Evolutionary conservation across 1,140 invertebrate genomes (phyloP), one percentile per base, ranked within the genome.

Genomic region (Lysiphlebus fabarum): DNA sequence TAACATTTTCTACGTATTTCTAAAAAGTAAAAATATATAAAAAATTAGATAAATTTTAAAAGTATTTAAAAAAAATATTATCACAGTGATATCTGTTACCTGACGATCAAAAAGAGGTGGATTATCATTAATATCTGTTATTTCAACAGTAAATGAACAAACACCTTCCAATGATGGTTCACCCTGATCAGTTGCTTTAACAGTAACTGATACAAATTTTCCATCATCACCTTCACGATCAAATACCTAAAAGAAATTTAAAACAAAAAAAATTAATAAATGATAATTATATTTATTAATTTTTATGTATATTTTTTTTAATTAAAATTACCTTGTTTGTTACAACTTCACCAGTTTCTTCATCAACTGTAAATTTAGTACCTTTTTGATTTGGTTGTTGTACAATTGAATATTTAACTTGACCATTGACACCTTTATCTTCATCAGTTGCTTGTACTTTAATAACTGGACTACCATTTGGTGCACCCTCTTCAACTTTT

Each of bases 1-100:
- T 96, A 9, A 96, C 93, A 79, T 96, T 95, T 77, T 96, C 94
- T 62, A 94, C 89, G 78, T 96, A 96, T 92, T 94, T 94, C 91
- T 94, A 78, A 38, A 82, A 81, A 2, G 14, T 47, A 14, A 8
- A 14, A 45, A 12, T 17, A 14, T 12, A 53, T 56, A 54, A 56
- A 43, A 59, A 48, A 45, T 40, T 3, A 26, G n/a, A 48, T 43
- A 1, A 36, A 33, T 10, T 10, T 37, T 38, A 62, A 36, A 11
- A 26, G 7, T 51, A 7, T 7, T 5, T 10, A 34, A n/a, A 12
- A 43, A 45, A 48, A 42, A 26, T 9, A 51, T 34, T 40, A 6
- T 40, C 38, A 41, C 36, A 41, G 38, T 40, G 26, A 43, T 47
- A 48, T 59, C 63, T 33, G 63, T 67, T 83, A 93, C 93, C 85